phyloP scores from a whole-genome alignment of 1,140 invertebrate species.

The Mercenaria mercenaria region DNA sequence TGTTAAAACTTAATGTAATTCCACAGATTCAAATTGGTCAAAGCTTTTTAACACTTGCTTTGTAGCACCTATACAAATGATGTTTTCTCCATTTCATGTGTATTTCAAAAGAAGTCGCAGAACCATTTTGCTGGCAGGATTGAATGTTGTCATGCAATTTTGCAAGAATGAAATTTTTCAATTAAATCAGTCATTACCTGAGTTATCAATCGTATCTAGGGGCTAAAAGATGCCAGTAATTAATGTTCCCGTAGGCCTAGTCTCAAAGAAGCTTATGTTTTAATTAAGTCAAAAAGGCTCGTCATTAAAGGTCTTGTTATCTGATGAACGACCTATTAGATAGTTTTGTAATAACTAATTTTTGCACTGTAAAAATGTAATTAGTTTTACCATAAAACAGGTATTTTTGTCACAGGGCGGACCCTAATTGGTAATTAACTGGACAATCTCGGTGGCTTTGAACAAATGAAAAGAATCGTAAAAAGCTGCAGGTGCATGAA shows the following conservation, averaged over 20 bases:
- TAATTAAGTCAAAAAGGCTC: slow-evolving; percentile 34
- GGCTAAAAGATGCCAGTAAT: background rate
- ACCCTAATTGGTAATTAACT: slow-evolving; percentile 22
- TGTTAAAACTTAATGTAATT: too few species aligned
- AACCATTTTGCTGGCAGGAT: background rate
- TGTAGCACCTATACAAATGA: background rate
- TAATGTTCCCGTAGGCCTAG: background rate
- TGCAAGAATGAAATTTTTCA: background rate
- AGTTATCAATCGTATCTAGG: background rate
- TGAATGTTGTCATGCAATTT: background rate
- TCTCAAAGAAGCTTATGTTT: slow-evolving; percentile 34
- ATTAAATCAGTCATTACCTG: background rate
- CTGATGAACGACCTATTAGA: background rate
- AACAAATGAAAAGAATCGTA: background rate
- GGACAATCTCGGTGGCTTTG: background rate
- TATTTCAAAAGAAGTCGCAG: background rate
- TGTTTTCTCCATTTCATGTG: background rate
- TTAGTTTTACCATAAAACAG: slow-evolving; percentile 7
- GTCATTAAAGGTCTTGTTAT: background rate
- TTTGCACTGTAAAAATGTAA: slow-evolving; percentile 7
- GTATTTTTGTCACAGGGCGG: background rate
- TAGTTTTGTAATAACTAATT: slow-evolving; percentile 26
- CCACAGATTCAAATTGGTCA: background rate
- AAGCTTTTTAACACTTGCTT: background rate
- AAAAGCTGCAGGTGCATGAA: background rate